Conservation (phyloP, 1,140 invertebrate genomes). For the Olivierus martensii region DNA sequence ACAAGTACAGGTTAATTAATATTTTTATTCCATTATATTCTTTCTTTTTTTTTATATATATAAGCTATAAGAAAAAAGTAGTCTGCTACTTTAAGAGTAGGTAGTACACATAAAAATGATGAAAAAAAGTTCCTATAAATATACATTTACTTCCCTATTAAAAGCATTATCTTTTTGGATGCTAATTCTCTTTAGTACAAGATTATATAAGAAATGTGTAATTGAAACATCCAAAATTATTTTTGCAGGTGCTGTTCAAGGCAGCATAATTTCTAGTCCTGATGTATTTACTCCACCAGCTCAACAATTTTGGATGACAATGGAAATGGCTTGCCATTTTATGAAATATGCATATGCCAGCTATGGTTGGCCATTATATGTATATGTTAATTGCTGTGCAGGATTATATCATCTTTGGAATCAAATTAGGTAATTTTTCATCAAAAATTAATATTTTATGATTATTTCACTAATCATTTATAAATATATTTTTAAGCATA, state of each 20-base stretch:
- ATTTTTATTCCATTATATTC: no score
- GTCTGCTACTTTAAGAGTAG: no score
- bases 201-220: no score
- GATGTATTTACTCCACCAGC: slow-evolving; percentile 15
- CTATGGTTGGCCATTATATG: slow-evolving; percentile 83
- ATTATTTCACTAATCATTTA: no score
- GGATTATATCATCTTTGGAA: slow-evolving; percentile 55
- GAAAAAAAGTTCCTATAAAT: no score
- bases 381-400: slow-evolving; percentile 56
- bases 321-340: slow-evolving; percentile 57
- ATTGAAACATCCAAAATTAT: no score
- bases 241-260: slow-evolving; percentile 9
- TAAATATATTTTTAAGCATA: no score
- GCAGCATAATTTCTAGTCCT: slow-evolving; percentile 12
- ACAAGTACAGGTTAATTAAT: slow-evolving; percentile 11
- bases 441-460: no score
- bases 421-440: slow-evolving; percentile 43
- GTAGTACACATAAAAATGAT: no score
- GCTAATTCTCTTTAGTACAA: no score
- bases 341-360: slow-evolving; percentile 60
- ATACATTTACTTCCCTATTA: background rate
- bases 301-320: slow-evolving; percentile 52
- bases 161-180: background rate
- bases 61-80: no score
- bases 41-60: no score